Conservation (phyloP, 2,113 vertebrate genomes). For the Aramus guarauna region DNA sequence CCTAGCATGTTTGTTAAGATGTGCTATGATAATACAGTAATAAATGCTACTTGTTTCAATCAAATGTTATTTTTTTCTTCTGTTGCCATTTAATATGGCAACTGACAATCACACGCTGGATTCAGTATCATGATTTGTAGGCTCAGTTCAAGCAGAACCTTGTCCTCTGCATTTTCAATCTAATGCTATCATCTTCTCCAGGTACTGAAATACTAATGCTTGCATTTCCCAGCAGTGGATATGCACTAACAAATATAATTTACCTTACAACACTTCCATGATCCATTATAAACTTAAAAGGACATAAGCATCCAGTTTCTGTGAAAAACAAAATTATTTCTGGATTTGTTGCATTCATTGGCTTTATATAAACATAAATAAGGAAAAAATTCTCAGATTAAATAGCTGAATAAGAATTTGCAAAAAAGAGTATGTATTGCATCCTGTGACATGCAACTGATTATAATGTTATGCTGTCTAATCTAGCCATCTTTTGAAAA, state of each 20-base stretch:
- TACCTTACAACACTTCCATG: not conserved
- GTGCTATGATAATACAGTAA: slow-evolving; percentile 30
- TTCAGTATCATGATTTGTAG: slow-evolving; percentile 16
- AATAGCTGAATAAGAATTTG: not conserved
- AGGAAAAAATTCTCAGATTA: not conserved
- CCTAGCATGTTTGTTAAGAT: not conserved
- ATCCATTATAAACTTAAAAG: not conserved
- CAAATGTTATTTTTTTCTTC: not conserved
- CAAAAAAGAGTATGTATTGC: not conserved
- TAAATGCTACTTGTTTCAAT: slow-evolving; percentile 43
- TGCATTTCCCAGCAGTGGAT: not conserved
- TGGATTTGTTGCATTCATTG: slow-evolving; percentile 58
- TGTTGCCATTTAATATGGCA: not conserved
- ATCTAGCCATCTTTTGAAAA: slow-evolving; percentile 24
- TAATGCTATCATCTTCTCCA: not conserved
- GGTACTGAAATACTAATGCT: not conserved
- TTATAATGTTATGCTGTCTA: not conserved
- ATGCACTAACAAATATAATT: not conserved
- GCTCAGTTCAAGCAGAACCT: slow-evolving; percentile 66
- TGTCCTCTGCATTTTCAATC: slow-evolving; percentile 49
- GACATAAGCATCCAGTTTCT: not conserved
- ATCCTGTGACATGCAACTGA: slow-evolving; percentile 1
- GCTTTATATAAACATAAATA: slow-evolving; percentile 68
- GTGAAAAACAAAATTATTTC: not conserved
- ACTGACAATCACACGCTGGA: not conserved